Evolutionary conservation across 2,797 vertebrate species (phyloP).

Genomic region (Enoplosus armatus): DNA sequence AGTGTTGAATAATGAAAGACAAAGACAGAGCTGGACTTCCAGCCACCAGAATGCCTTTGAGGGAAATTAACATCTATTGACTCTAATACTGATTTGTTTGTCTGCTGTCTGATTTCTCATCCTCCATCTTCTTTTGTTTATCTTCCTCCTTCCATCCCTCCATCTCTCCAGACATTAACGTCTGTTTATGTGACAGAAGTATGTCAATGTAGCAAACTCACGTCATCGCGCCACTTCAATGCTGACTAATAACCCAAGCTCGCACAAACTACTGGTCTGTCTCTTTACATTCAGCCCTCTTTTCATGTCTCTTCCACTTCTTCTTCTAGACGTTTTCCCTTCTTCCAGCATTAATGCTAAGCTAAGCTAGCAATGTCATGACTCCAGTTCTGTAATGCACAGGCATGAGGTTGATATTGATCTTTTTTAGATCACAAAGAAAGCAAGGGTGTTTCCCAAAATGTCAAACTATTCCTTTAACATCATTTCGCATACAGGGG

Average conservation of each 20-base stretch:
- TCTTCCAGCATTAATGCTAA: background rate
- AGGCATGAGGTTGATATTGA: background rate
- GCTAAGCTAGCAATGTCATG: background rate
- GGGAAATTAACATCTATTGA: slow-evolving; percentile 19
- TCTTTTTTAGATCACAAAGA: background rate
- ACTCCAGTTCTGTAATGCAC: background rate
- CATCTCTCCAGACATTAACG: background rate
- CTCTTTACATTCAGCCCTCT: too few species aligned
- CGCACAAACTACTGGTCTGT: too few species aligned
- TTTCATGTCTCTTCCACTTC: too few species aligned
- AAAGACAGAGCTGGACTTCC: background rate
- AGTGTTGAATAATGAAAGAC: background rate
- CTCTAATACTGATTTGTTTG: slow-evolving; percentile 14
- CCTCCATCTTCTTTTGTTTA: slow-evolving; percentile 2
- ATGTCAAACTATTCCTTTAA: background rate
- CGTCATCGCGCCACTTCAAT: too few species aligned
- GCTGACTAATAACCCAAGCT: too few species aligned
- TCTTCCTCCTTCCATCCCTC: slow-evolving; percentile 3
- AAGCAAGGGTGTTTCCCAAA: background rate
- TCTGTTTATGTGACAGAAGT: slow-evolving; percentile 4
- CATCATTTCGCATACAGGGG: background rate
- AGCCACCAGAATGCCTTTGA: slow-evolving; percentile 12
- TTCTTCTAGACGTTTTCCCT: too few species aligned
- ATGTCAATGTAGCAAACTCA: background rate
- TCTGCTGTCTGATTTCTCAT: slow-evolving; percentile 3